A percentile compares a stretch with the other conserved stretches of the same genome.
These are phyloP conservation scores for Passer domesticus DNA, from an alignment of 2,113 vertebrate genomes.

Conservation along the genomic window DNA sequence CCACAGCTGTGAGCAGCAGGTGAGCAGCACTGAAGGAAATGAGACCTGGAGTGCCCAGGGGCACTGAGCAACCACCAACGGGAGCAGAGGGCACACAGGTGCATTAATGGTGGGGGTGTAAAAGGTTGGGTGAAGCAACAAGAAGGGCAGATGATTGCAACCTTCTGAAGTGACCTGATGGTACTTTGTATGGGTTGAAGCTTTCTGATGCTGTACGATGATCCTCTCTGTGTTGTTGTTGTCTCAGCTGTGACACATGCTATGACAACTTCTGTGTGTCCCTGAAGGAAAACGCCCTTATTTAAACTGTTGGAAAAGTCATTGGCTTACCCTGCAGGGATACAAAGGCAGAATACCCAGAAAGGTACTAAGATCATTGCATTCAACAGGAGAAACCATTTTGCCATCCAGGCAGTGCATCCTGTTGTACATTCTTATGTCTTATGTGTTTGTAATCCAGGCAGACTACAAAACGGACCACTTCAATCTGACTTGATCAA, in stretches of 20 bases:
- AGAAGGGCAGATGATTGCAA: not conserved
- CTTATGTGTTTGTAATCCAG: no score
- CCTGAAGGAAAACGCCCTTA: not conserved
- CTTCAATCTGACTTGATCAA: not conserved
- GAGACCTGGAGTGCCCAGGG: not conserved
- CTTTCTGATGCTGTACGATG: not conserved
- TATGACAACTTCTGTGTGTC: fast-evolving
- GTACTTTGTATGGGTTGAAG: not conserved
- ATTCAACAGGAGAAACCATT: not conserved
- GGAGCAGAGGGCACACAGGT: not conserved
- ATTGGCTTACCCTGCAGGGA: not conserved
- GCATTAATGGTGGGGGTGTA: not conserved
- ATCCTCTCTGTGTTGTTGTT: not conserved
- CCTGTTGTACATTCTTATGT: not conserved
- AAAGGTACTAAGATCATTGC: not conserved
- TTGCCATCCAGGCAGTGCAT: not conserved
- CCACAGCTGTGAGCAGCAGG: not conserved
- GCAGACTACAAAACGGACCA: not conserved
- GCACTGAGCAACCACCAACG: not conserved
- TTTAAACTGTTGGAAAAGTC: not conserved
- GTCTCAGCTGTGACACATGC: not conserved
- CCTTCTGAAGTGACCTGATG: not conserved
- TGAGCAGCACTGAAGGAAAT: not conserved
- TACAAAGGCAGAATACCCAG: not conserved
- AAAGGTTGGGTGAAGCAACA: not conserved